A percentile compares a stretch with the other conserved stretches of the same genome.
phyloP scores from a whole-genome alignment of 1,140 invertebrate genomes.

The Drosophila virilis region DNA sequence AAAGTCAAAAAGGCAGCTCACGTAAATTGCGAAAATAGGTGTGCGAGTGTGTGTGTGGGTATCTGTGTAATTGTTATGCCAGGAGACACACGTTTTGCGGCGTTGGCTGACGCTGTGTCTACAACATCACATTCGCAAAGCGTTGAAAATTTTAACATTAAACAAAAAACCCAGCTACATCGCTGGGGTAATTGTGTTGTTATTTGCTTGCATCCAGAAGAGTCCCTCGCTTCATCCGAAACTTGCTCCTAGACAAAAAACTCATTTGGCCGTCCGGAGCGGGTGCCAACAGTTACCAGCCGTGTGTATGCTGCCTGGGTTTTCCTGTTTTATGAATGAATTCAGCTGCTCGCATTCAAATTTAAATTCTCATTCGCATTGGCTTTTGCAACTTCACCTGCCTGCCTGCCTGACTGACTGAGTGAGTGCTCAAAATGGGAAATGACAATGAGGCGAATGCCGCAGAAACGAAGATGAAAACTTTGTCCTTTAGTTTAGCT shows the following conservation, averaged over 20 bases:
- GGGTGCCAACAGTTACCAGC: constrained; percentile 19
- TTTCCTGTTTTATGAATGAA: constrained; percentile 71
- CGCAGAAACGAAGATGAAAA: constrained; percentile 51
- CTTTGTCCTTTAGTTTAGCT: constrained; percentile 63
- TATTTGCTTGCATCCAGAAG: constrained; percentile 54
- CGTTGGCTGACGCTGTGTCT: constrained; percentile 11
- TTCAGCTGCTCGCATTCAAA: constrained; percentile 48
- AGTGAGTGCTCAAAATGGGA: constrained; percentile 34
- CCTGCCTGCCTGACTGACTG: constrained; percentile 8
- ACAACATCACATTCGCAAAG: constrained; percentile 15
- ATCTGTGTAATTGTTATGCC: constrained; percentile 58
- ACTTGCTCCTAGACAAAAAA: constrained; percentile 46
- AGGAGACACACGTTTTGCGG: constrained; percentile 55
- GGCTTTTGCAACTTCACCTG: constrained; percentile 37
- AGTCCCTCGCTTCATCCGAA: neutral
- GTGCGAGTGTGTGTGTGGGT: constrained; percentile 4
- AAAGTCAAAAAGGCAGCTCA: constrained; percentile 71
- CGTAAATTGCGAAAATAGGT: constrained; percentile 65
- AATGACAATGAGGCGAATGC: constrained; percentile 60
- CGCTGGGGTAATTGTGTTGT: constrained; percentile 70
- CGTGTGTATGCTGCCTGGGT: constrained; percentile 15
- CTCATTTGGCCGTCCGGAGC: constrained; percentile 53
- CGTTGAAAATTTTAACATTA: constrained; percentile 62
- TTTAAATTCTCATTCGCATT: constrained; percentile 22
- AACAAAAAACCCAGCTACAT: constrained; percentile 53